Base-by-base conservation (phyloP, 1,140 invertebrate genomes). In the Caenorhabditis tropicalis region DNA sequence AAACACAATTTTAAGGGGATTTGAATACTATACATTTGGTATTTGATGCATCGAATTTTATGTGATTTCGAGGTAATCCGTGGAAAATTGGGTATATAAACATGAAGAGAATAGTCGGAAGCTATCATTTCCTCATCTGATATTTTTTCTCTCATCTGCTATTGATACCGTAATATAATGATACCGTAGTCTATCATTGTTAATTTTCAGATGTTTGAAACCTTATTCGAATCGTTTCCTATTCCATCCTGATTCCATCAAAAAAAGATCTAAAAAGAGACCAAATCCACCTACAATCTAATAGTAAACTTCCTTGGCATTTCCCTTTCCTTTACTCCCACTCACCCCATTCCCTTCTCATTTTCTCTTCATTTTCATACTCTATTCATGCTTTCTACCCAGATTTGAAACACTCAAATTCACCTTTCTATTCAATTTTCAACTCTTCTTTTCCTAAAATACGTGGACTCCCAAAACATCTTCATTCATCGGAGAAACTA, bases 251-350 rank as follows among this genome's bases (percentile, higher is more conserved):
- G 51, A 24, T 46, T 16, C 43, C 16, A 46, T 19, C 49, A n/a
- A n/a, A 51, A 58, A 58, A 29, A 19, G 33, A 60, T 60, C 56
- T 24, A 27, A 60, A 29, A 15, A 12, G 56, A 29, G 24, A 15
- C 24, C 56, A 31, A 70, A 33, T n/a, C 60, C 29, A 39, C 60
- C 19, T 70, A 6, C 33, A 70, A 70, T 36, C 24, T 33, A 70
- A 70, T 70, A 70, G 60, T 70, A 60, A 29, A 60, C 60, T 70
- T 70, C 19, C 31, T 70, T 70, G 33, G 33, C 33, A 70, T 70
- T 70, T 70, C 60, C 60, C 21, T 39, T 7, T 58, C n/a, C 10
- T 27, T 33, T 16, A 70, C 60, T 33, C 33, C 36, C 31, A 31
- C 31, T 60, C 19, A 29, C 19, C 24, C n/a, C 19, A 36, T 70